phyloP scores from a whole-genome alignment of 2,888 invertebrate genomes.

The Tiliacea citrago region DNA sequence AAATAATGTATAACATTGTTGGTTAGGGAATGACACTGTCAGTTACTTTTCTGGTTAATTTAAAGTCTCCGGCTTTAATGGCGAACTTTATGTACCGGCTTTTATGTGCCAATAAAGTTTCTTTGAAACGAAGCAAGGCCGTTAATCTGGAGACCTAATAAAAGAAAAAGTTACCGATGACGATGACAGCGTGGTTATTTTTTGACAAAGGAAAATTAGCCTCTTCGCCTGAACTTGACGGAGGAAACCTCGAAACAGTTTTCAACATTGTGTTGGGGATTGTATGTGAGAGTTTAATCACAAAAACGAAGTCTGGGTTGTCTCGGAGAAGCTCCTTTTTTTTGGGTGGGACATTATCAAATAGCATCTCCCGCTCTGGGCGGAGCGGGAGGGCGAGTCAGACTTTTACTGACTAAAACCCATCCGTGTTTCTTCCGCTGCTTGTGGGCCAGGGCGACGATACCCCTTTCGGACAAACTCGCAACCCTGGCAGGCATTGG shows the following conservation, averaged over 20 bases:
- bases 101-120: slow-evolving; percentile 86
- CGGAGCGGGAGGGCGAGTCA: no score
- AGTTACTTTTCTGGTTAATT: slow-evolving; percentile 86
- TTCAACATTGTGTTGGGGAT: neutral
- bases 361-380: no score
- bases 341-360: no score
- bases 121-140: slow-evolving; percentile 82
- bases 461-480: no score
- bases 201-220: slow-evolving; percentile 20
- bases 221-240: neutral
- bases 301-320: neutral
- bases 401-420: no score
- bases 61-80: slow-evolving; percentile 84
- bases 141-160: slow-evolving; percentile 85
- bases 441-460: no score
- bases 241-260: neutral
- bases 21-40: slow-evolving; percentile 63
- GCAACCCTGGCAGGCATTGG: no score
- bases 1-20: slow-evolving; percentile 69
- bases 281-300: neutral
- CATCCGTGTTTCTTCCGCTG: no score
- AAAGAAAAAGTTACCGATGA: slow-evolving; percentile 71
- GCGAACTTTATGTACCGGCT: slow-evolving; percentile 84
- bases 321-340: neutral
- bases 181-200: slow-evolving; percentile 62